These are phyloP conservation scores for Strigamia maritima DNA, from an alignment of 2,888 invertebrate species.

Conservation along the genomic window DNA sequence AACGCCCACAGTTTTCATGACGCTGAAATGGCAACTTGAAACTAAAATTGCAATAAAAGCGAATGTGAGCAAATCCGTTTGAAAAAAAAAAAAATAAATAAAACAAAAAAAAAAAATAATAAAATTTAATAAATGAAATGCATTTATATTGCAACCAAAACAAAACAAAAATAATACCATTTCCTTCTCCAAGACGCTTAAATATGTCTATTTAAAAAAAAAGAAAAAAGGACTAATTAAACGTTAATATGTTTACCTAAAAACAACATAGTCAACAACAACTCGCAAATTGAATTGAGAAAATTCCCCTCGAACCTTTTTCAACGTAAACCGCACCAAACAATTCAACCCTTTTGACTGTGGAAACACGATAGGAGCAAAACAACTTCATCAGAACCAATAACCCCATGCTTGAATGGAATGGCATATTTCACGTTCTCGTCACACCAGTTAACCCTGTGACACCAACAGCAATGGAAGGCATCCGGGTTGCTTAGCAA, in stretches of 20 bases:
- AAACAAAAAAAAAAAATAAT: not conserved
- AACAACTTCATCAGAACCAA: slow-evolving; percentile 34
- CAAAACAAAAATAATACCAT: not conserved
- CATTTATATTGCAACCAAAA: not conserved
- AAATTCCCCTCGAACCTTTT: not conserved
- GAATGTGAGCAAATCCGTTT: not conserved
- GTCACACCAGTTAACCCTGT: slow-evolving; percentile 32
- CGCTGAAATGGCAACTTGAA: slow-evolving; percentile 8
- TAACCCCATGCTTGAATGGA: slow-evolving; percentile 24
- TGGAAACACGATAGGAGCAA: slow-evolving; percentile 19
- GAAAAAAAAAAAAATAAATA: not conserved
- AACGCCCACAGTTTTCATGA: slow-evolving; percentile 19
- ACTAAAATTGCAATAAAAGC: slow-evolving; percentile 32
- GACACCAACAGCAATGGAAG: slow-evolving; percentile 31
- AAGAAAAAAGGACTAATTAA: not conserved
- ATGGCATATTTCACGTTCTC: slow-evolving; percentile 32
- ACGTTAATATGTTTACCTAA: not conserved
- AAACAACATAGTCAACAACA: not conserved
- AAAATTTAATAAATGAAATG: not conserved
- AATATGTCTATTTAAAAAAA: too few relatives aligned
- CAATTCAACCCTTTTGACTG: not conserved
- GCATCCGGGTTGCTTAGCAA: slow-evolving; percentile 32
- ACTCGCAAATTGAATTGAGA: not conserved
- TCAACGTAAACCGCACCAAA: not conserved
- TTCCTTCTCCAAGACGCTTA: not conserved